Percentiles rank a stretch among this genome's conserved stretches.
Conservation (phyloP, 2,113 vertebrate species). For the Lasiurus cinereus region DNA sequence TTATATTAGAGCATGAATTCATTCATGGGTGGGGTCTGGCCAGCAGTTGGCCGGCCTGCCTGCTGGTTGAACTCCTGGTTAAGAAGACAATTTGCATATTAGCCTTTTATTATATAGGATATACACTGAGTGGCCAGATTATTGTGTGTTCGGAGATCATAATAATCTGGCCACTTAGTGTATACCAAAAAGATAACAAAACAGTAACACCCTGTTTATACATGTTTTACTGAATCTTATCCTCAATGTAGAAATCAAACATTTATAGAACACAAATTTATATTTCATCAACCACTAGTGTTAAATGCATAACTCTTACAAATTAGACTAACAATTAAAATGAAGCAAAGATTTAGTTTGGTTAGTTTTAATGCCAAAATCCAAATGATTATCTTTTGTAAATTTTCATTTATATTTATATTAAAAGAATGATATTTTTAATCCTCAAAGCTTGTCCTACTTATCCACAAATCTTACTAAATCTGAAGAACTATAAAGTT, state of each 20-base stretch:
- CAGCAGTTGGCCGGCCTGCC: no score
- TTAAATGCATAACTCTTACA: constrained; percentile 28
- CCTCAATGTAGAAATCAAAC: constrained; percentile 48
- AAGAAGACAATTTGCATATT: no score
- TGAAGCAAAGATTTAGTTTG: constrained; percentile 22
- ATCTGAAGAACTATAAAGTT: constrained; percentile 40
- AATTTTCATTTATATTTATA: constrained; percentile 10
- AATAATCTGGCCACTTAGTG: no score
- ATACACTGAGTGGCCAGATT: no score
- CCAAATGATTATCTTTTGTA: constrained; percentile 39
- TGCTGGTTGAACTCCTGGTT: no score
- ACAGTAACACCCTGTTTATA: not conserved
- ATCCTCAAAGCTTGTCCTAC: not conserved
- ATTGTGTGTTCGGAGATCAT: no score
- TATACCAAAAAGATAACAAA: not conserved
- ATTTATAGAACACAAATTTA: constrained; percentile 48
- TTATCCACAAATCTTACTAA: constrained; percentile 11
- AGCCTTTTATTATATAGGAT: no score
- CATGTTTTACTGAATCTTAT: not conserved
- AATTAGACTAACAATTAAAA: constrained; percentile 41
- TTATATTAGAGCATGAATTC: no score
- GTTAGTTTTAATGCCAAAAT: constrained; percentile 38
- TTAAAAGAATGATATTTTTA: constrained; percentile 46
- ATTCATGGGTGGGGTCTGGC: no score
- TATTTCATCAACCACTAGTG: constrained; percentile 20